Base-by-base conservation (phyloP, 35 echinoderm and acorn worm species). In the Lytechinus pictus region DNA sequence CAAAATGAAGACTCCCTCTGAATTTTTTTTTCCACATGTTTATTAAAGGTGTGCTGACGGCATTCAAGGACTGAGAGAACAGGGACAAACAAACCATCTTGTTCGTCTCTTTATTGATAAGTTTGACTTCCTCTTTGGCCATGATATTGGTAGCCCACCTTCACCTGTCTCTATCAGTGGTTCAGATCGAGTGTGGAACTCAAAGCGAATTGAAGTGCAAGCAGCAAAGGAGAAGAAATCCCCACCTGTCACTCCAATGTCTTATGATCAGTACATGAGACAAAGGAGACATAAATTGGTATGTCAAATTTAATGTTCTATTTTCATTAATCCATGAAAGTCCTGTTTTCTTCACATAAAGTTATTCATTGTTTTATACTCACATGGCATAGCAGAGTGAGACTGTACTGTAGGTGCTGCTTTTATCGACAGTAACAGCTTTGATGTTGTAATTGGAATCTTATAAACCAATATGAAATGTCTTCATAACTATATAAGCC, bases 121-220 rank as follows among this genome's bases (percentile, higher is more conserved):
- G 10, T 99, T 94, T 52, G 94, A 95, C 52, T 79, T 79, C 9
- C 86, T 99, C 44, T 99, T 99, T 88, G 86, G 87, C 11, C 66
- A 66, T 7, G 96, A 92, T 16, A 71, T 60, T 9, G 94, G 95
- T 21, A 95, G 54, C n/a, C 28, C 71, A 10, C 61, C 93, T 6
- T 52, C 54, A 13, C 24, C 55, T 16, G 66, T 55, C 89, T 12
- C 53, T 54, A 52, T 55, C 97, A 58, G 57, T 19, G 92, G 54
- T 14, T 86, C 79, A 52, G 87, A n/a, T 52, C 91, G 55, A 9
- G 53, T 57, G 14, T 86, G 79, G 57, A 95, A 88, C 86, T 99
- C 98, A 14, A 98, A 97, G 92, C 54, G 95, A 10, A 99, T 99
- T 21, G 87, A 98, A 87, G 98, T 99, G 7, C 96, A 99, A 95